phyloP scores from a whole-genome alignment of 2,113 vertebrate species.

The Scalopus aquaticus region DNA sequence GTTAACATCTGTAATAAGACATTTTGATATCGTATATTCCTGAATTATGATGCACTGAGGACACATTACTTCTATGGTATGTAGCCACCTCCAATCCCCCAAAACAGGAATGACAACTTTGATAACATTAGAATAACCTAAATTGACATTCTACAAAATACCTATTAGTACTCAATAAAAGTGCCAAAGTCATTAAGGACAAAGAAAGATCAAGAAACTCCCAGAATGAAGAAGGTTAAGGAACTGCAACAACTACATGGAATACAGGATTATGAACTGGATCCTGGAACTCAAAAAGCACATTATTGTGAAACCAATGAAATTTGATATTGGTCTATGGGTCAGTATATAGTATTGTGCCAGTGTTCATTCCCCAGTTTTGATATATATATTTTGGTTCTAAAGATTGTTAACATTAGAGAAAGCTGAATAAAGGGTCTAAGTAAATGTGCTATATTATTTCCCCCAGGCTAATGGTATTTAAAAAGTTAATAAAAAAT shows the following conservation, averaged over 20 bases:
- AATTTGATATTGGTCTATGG: not conserved
- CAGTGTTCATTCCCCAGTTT: slow-evolving; percentile 4
- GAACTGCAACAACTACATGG: not conserved
- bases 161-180: not conserved
- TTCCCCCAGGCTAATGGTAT: not conserved
- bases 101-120: not conserved
- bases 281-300: not conserved
- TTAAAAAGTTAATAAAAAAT: not conserved
- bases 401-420: not conserved
- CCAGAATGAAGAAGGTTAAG: not conserved
- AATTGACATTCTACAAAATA: slow-evolving; percentile 25
- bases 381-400: not conserved
- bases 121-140: not conserved
- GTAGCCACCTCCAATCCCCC: not conserved
- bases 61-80: not conserved
- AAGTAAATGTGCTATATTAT: not conserved
- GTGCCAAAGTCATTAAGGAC: not conserved
- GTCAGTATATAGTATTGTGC: not conserved
- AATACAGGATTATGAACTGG: not conserved
- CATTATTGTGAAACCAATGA: not conserved
- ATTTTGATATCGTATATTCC: not conserved
- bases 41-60: not conserved
- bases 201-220: not conserved
- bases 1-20: not conserved
- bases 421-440: not conserved